Conservation (phyloP, 2,113 vertebrate species). For the Otolemur garnettii region DNA sequence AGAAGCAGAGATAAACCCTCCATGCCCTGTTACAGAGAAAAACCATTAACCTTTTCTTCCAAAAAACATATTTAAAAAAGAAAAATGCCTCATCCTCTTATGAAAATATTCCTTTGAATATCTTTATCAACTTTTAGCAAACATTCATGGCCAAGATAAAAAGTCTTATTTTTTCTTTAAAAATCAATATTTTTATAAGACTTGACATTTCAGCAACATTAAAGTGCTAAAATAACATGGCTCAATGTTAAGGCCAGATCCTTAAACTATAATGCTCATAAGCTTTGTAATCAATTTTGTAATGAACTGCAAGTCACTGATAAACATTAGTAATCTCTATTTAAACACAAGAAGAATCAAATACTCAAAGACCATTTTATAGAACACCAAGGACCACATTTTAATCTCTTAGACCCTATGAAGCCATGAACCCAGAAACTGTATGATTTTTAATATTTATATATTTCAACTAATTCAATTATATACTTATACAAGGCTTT, state of each 20-base stretch:
- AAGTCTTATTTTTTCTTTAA: background rate
- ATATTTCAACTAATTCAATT: constrained; percentile 40
- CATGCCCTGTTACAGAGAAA: background rate
- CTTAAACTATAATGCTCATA: constrained; percentile 40
- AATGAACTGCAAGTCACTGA: constrained; percentile 32
- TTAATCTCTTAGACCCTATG: background rate
- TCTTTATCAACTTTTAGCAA: constrained; percentile 38
- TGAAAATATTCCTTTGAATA: constrained; percentile 33
- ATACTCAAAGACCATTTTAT: background rate
- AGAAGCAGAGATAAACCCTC: background rate
- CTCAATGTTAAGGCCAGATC: background rate
- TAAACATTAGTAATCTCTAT: background rate
- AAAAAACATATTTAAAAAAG: constrained; percentile 46
- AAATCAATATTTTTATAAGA: constrained; percentile 8
- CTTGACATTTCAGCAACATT: constrained; percentile 2
- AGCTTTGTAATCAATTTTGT: constrained; percentile 45
- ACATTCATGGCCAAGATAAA: background rate
- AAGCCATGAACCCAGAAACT: constrained; percentile 45
- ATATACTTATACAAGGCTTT: background rate
- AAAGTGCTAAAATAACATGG: background rate
- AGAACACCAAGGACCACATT: background rate
- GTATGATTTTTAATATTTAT: background rate
- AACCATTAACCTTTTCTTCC: background rate
- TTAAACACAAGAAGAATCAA: background rate
- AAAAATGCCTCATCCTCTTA: constrained; percentile 23